Conservation (phyloP, 2,888 invertebrate species). For the Drosophila anceps region DNA sequence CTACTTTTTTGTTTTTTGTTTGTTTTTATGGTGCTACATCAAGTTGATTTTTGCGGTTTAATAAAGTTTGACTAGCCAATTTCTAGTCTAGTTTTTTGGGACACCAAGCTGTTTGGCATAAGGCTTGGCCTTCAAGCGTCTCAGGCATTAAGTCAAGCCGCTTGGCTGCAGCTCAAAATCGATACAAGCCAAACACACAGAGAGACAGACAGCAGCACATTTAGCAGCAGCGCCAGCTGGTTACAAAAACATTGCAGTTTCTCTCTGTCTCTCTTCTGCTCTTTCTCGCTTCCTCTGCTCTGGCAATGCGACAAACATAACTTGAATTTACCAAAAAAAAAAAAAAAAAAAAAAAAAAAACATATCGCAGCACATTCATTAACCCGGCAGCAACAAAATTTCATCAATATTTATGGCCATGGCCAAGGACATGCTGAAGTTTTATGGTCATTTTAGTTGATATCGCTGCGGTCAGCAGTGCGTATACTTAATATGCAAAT, state of each 20-base stretch:
- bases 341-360: slow-evolving; percentile 3
- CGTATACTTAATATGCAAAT: slow-evolving; percentile 56
- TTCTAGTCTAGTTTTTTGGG: slow-evolving; percentile 14
- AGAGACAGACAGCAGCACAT: slow-evolving; percentile 5
- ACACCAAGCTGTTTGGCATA: slow-evolving; percentile 21
- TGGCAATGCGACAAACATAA: slow-evolving; percentile 14
- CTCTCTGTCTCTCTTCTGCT: no score
- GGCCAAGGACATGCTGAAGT: slow-evolving; percentile 6
- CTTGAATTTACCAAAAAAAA: not conserved
- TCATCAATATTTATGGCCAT: slow-evolving; percentile 58
- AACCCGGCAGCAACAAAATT: slow-evolving; percentile 25
- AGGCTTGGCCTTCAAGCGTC: slow-evolving; percentile 27
- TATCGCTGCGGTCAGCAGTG: slow-evolving; percentile 33
- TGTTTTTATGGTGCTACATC: slow-evolving; percentile 4
- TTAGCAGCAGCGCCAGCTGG: slow-evolving; percentile 13
- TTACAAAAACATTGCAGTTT: slow-evolving; percentile 13
- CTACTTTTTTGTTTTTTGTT: not conserved
- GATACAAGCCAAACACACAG: slow-evolving; percentile 34
- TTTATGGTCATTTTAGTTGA: slow-evolving; percentile 33
- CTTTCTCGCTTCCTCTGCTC: not conserved
- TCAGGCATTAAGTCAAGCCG: slow-evolving; percentile 18
- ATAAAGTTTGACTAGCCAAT: slow-evolving; percentile 8
- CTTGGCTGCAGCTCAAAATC: slow-evolving; percentile 59
- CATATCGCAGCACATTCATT: slow-evolving; percentile 41
- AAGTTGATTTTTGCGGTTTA: slow-evolving; percentile 11